Evolutionary conservation across 2,888 invertebrate species (phyloP).

Genomic region (Caenorhabditis japonica): DNA sequence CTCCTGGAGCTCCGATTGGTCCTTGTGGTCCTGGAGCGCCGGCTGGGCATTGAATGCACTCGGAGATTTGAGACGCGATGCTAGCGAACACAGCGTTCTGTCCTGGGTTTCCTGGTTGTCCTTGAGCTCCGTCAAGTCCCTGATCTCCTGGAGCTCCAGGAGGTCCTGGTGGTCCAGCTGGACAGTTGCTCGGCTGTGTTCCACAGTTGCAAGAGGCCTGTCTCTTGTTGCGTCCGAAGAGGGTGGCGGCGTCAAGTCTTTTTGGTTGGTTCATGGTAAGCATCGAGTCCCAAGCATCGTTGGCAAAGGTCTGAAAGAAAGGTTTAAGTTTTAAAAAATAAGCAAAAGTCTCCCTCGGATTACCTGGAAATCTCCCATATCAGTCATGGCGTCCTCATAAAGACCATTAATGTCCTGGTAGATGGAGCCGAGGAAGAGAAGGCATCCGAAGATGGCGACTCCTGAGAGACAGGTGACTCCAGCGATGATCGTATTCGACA

Average conservation of each 20-base stretch:
- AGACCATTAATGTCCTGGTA: slow-evolving; percentile 62
- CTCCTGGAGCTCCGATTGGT: slow-evolving; percentile 50
- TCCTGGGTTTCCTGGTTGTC: slow-evolving; percentile 39
- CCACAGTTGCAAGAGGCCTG: slow-evolving; percentile 60
- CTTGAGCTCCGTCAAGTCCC: slow-evolving; percentile 42
- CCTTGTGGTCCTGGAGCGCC: slow-evolving; percentile 48
- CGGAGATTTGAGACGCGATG: slow-evolving; percentile 21
- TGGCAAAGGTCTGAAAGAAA: slow-evolving; percentile 25
- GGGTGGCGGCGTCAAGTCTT: slow-evolving; percentile 30
- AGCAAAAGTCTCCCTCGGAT: too few species aligned
- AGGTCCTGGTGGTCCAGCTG: slow-evolving; percentile 56
- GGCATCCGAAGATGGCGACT: slow-evolving; percentile 54
- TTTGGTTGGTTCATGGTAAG: slow-evolving; percentile 18
- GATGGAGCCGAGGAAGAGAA: slow-evolving; percentile 50
- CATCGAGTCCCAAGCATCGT: slow-evolving; percentile 61
- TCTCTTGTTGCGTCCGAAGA: slow-evolving; percentile 58
- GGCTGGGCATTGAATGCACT: slow-evolving; percentile 49
- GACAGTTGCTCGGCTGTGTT: slow-evolving; percentile 55
- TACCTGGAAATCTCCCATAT: slow-evolving; percentile 58
- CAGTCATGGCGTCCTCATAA: slow-evolving; percentile 57
- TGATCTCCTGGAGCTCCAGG: slow-evolving; percentile 53
- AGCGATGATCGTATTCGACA: slow-evolving; percentile 53
- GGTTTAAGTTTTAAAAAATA: background rate
- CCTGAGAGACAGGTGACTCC: slow-evolving; percentile 52
- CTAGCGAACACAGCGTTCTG: slow-evolving; percentile 42